A percentile compares a stretch with the other conserved stretches of the same genome.
Evolutionary conservation across 2,113 vertebrate genomes (phyloP).

Genomic region (Bolborhynchus lineola): DNA sequence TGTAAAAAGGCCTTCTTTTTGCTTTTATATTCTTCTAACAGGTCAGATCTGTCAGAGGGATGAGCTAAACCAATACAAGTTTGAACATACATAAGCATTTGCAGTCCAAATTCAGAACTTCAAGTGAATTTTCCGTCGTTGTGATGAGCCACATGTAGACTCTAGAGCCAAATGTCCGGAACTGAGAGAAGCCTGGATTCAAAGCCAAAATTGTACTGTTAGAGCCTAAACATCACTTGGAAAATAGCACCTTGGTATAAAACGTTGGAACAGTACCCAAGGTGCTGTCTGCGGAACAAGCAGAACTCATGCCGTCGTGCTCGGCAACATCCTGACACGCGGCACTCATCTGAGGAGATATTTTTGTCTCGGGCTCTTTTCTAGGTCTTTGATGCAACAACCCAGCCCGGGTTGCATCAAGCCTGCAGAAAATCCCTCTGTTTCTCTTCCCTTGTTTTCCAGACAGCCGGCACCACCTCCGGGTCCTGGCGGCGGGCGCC

Average conservation of each 20-base stretch:
- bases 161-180: background rate
- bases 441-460: background rate
- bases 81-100: background rate
- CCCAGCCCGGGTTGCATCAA: constrained; percentile 18
- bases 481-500: background rate
- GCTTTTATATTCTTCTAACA: background rate
- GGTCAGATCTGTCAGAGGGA: background rate
- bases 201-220: background rate
- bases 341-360: constrained; percentile 46
- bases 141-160: background rate
- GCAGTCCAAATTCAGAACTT: background rate
- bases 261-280: background rate
- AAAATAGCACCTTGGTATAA: background rate
- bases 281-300: background rate
- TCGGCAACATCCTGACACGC: constrained; percentile 36
- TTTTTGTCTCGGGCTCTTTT: constrained; percentile 45
- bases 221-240: background rate
- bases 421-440: background rate
- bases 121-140: background rate
- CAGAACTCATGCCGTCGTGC: background rate
- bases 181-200: background rate
- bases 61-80: background rate
- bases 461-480: background rate
- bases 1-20: background rate
- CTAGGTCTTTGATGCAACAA: constrained; percentile 42